A percentile compares a stretch with the other conserved stretches of the same genome.
Conservation (phyloP, 2,113 vertebrate species). For the Saccopteryx bilineata region DNA sequence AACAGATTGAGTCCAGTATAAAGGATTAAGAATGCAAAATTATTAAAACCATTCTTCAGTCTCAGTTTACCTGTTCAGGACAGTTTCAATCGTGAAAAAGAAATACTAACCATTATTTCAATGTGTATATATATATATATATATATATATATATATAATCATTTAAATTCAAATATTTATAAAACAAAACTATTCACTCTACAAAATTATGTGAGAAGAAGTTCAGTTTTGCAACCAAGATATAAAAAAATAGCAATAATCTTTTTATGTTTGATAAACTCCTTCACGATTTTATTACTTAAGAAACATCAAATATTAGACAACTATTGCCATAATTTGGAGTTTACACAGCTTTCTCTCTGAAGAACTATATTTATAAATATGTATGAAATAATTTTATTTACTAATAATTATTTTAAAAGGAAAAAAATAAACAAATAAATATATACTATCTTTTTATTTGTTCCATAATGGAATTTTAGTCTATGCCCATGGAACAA, state of each 20-base stretch:
- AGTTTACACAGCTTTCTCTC: background rate
- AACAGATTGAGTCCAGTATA: background rate
- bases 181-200: background rate
- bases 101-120: background rate
- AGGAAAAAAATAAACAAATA: background rate
- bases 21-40: background rate
- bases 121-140: background rate
- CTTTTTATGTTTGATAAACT: background rate
- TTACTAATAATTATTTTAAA: background rate
- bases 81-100: background rate
- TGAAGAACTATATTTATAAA: conserved; percentile 24
- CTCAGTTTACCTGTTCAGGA: background rate
- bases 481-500: background rate
- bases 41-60: background rate
- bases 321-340: background rate
- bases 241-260: background rate
- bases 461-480: background rate
- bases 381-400: background rate
- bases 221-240: background rate
- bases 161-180: background rate
- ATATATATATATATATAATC: background rate
- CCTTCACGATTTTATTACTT: background rate
- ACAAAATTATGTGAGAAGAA: conserved; percentile 4
- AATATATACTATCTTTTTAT: background rate
- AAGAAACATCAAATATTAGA: background rate